Evolutionary conservation across 2,888 invertebrate genomes (phyloP).

Genomic region (Temnothorax rugatulus): DNA sequence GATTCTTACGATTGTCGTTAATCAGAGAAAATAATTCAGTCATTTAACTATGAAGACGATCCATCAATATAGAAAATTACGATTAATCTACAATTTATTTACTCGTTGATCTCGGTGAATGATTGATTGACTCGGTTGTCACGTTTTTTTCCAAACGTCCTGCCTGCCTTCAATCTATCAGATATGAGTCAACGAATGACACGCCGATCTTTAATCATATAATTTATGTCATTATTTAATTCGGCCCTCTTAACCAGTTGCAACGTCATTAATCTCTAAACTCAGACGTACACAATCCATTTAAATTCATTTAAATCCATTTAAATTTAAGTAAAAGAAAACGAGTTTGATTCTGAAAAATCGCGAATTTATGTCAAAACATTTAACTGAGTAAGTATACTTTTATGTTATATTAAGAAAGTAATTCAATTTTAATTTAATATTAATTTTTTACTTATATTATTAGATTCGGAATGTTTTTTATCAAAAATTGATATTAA

Average conservation of each 20-base stretch:
- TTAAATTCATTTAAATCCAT: background rate
- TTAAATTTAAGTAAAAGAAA: background rate
- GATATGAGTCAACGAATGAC: slow-evolving; percentile 54
- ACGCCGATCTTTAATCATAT: slow-evolving; percentile 61
- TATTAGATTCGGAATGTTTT: background rate
- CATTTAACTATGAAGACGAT: background rate
- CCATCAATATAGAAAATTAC: background rate
- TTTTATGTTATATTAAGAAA: background rate
- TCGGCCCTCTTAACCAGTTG: slow-evolving; percentile 50
- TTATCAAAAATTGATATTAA: background rate
- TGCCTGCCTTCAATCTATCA: slow-evolving; percentile 48
- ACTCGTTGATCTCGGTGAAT: background rate
- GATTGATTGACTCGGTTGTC: background rate
- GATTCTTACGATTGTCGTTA: background rate
- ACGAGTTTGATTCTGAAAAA: background rate
- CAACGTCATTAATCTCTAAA: slow-evolving; percentile 57
- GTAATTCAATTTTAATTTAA: background rate
- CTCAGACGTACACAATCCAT: background rate
- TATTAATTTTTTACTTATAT: background rate
- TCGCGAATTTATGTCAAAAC: background rate
- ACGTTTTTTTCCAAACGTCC: background rate
- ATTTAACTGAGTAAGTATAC: background rate
- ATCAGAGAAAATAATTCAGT: background rate
- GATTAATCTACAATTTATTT: slow-evolving; percentile 27
- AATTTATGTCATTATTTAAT: slow-evolving; percentile 73